A percentile compares a stretch with the other conserved stretches of the same genome.
Evolutionary conservation across 1,140 invertebrate species (phyloP).

Genomic region (Acromyrmex charruanus): DNA sequence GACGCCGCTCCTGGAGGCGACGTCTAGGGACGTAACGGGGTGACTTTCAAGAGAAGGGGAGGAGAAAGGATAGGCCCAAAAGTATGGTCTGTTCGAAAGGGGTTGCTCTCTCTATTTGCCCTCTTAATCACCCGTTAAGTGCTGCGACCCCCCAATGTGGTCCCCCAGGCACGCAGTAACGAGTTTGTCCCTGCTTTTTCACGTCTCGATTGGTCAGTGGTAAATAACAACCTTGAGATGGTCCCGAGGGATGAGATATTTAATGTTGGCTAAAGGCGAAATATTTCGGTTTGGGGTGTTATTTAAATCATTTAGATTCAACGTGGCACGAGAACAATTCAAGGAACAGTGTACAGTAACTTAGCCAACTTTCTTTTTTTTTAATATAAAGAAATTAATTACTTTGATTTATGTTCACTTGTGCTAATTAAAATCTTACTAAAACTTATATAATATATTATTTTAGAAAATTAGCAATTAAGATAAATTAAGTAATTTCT

Average conservation of each 20-base stretch:
- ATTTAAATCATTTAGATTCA: constrained; percentile 30
- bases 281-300: not conserved
- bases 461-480: not conserved
- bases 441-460: not conserved
- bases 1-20: constrained; percentile 63
- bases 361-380: constrained; percentile 5
- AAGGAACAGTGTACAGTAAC: not conserved
- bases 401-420: not conserved
- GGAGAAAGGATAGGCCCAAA: constrained; percentile 42
- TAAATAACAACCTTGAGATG: constrained; percentile 47
- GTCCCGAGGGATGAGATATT: constrained; percentile 18
- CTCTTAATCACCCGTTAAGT: constrained; percentile 78
- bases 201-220: constrained; percentile 19
- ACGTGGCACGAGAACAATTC: not conserved
- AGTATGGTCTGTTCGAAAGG: constrained; percentile 55
- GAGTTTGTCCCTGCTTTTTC: constrained; percentile 3
- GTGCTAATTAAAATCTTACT: not conserved
- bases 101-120: constrained; percentile 71
- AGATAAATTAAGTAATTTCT: not conserved
- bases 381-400: not conserved
- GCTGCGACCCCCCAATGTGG: constrained; percentile 69
- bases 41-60: constrained; percentile 22
- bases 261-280: constrained; percentile 20
- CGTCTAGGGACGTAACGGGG: constrained; percentile 33
- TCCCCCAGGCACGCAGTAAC: constrained; percentile 54